Percentiles rank a stretch among this genome's conserved stretches.
Evolutionary conservation across 2,888 invertebrate genomes (phyloP).

Genomic region (Halocaridina rubra): DNA sequence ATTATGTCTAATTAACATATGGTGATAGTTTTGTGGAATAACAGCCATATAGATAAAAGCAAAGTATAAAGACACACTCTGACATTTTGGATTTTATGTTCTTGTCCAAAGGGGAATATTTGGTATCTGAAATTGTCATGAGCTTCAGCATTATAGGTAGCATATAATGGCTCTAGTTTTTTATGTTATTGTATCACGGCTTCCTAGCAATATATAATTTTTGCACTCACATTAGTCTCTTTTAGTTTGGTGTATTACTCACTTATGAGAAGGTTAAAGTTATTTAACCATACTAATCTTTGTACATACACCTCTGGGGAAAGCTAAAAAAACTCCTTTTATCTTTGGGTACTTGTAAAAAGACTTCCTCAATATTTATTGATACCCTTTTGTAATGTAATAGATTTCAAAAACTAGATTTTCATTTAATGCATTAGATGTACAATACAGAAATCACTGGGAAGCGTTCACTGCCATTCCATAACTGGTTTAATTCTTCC

Average conservation of each 20-base stretch:
- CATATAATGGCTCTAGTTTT: background rate
- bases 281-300: background rate
- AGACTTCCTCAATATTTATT: too few relatives aligned
- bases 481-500: too few relatives aligned
- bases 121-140: background rate
- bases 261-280: constrained; percentile 18
- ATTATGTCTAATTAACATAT: constrained; percentile 25
- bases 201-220: constrained; percentile 16
- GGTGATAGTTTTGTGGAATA: constrained; percentile 20
- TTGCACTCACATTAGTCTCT: constrained; percentile 21
- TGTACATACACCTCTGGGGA: background rate
- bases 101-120: background rate
- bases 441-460: too few relatives aligned
- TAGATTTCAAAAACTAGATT: too few relatives aligned
- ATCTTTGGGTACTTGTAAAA: background rate
- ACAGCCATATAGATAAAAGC: constrained; percentile 40
- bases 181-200: background rate
- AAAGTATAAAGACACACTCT: constrained; percentile 42
- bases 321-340: background rate
- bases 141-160: constrained; percentile 32
- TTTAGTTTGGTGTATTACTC: constrained; percentile 25
- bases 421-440: too few relatives aligned
- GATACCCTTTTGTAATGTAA: too few relatives aligned
- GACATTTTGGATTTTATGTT: constrained; percentile 11
- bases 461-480: too few relatives aligned